Percentiles rank a stretch among this genome's conserved stretches.
Conservation (phyloP, 2,113 vertebrate species). For the Lanius collurio region DNA sequence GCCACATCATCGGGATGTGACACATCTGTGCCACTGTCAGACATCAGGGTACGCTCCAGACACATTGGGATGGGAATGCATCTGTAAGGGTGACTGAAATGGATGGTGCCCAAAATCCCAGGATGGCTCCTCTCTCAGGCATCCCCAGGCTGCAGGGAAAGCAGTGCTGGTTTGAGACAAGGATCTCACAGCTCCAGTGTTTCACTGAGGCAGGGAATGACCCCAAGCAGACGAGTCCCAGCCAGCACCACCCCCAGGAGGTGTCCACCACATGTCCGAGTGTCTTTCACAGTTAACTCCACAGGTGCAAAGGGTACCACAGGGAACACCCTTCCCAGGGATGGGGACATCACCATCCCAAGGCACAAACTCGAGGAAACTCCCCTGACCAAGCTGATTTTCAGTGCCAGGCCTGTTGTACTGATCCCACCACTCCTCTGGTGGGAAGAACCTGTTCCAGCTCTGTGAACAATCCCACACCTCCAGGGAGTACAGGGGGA, state of each 20-base stretch:
- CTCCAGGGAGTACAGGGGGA: not conserved
- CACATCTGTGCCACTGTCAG: not conserved
- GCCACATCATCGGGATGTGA: not conserved
- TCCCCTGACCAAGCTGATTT: not conserved
- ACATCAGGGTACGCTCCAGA: not conserved
- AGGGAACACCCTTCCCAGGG: not conserved
- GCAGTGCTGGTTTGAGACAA: fast-evolving
- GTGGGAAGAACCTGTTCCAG: not conserved
- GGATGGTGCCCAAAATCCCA: not conserved
- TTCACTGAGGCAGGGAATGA: not conserved
- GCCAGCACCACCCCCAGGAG: not conserved
- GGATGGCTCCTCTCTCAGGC: not conserved
- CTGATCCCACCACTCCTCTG: not conserved
- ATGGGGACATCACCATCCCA: not conserved
- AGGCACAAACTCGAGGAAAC: not conserved
- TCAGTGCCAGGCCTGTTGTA: not conserved
- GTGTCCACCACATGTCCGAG: not conserved
- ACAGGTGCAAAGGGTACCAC: not conserved
- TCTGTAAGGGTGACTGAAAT: not conserved
- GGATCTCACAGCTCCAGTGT: not conserved
- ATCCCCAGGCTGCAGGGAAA: not conserved
- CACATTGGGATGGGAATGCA: not conserved
- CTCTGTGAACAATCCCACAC: not conserved
- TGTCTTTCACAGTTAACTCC: not conserved
- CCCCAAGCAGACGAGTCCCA: fast-evolving